Conservation (phyloP, 2,113 vertebrate genomes). For the Kryptolebias marmoratus region DNA sequence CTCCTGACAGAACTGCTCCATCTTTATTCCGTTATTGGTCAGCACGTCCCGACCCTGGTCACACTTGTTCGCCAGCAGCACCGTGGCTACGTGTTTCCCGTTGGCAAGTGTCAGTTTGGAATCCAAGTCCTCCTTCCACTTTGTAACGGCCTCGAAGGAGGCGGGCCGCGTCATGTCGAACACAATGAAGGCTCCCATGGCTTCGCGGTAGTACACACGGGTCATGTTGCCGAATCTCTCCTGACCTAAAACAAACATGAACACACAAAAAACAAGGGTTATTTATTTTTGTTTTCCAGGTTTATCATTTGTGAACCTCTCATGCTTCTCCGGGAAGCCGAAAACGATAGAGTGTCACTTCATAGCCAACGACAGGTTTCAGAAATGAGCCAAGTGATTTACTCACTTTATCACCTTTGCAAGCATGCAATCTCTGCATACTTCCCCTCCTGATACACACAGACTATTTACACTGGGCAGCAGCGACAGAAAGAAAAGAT, state of each 20-base stretch:
- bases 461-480: neutral
- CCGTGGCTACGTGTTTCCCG: constrained; percentile 80
- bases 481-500: neutral
- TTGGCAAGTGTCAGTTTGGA: constrained; percentile 84
- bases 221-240: constrained; percentile 89
- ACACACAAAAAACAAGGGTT: neutral
- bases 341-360: neutral
- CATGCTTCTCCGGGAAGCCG: too few relatives aligned
- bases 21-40: constrained; percentile 77
- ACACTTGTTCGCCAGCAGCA: constrained; percentile 86
- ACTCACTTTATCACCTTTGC: too few relatives aligned
- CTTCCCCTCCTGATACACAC: neutral
- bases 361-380: neutral
- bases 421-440: neutral
- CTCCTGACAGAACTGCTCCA: constrained; percentile 85
- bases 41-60: constrained; percentile 81
- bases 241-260: constrained; percentile 75
- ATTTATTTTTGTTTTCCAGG: neutral
- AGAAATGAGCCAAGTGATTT: too few relatives aligned
- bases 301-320: neutral
- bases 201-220: constrained; percentile 86
- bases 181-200: constrained; percentile 85
- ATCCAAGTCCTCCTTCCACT: constrained; percentile 88
- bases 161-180: constrained; percentile 83
- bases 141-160: constrained; percentile 83